Conservation (phyloP, 2,797 vertebrate species). For the Diglossa cyanea region DNA sequence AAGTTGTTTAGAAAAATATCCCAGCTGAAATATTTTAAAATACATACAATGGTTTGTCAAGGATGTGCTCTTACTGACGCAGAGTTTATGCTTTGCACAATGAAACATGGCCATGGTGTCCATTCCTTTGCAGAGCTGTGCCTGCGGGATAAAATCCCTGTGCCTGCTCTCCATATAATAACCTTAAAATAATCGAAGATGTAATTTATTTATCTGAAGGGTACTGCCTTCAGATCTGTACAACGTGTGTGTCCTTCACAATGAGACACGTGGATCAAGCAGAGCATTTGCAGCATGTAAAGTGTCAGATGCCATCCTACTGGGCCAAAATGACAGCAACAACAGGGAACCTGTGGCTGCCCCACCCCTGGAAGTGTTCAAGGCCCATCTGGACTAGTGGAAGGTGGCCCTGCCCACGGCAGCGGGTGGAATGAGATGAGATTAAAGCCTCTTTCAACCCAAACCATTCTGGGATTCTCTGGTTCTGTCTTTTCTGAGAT, state of each 20-base stretch:
- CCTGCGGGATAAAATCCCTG: not conserved
- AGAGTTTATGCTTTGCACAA: not conserved
- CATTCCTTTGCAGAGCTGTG: not conserved
- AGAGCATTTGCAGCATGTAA: not conserved
- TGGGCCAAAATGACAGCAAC: not conserved
- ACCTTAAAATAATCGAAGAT: not conserved
- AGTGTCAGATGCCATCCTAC: not conserved
- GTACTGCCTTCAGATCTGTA: not conserved
- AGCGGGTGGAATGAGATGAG: not conserved
- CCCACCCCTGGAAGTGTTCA: not conserved
- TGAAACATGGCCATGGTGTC: not conserved
- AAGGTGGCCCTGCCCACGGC: not conserved
- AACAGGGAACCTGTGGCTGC: not conserved
- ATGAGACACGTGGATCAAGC: fast-evolving
- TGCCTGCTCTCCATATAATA: not conserved
- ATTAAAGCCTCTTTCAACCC: too few species aligned
- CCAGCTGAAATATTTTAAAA: not conserved
- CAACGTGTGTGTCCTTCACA: fast-evolving
- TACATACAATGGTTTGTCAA: not conserved
- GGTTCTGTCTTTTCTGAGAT: not conserved
- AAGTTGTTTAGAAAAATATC: not conserved
- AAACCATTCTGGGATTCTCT: too few species aligned
- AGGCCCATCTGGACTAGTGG: not conserved
- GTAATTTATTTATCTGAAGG: not conserved
- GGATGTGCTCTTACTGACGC: not conserved